Conservation (phyloP, 2,888 invertebrate species). For the Marronus borbonicus region DNA sequence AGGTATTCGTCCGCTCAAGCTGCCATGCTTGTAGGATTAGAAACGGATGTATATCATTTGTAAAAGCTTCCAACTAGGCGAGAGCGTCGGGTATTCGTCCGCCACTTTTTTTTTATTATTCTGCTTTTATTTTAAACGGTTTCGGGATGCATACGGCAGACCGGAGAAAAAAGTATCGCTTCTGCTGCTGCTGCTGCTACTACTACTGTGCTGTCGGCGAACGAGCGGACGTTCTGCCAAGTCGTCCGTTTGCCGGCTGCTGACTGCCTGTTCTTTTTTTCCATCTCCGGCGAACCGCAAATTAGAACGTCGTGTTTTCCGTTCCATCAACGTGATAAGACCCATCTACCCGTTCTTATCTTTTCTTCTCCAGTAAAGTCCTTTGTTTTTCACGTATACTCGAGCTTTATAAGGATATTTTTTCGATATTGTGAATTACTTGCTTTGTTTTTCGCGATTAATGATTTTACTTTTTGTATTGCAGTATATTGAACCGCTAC, state of each 20-base stretch:
- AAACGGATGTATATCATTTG: constrained; percentile 41
- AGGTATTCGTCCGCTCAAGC: neutral
- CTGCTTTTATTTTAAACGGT: constrained; percentile 38
- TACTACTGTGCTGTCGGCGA: constrained; percentile 23
- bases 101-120: constrained; percentile 40
- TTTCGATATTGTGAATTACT: constrained; percentile 8
- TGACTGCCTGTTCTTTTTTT: constrained; percentile 46
- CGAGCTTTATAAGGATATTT: constrained; percentile 6
- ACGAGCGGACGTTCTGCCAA: constrained; percentile 46
- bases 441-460: neutral
- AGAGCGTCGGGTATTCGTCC: constrained; percentile 32
- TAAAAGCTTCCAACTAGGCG: constrained; percentile 40
- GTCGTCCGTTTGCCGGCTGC: constrained; percentile 44
- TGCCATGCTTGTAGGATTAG: constrained; percentile 21
- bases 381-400: constrained; percentile 30
- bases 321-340: constrained; percentile 46
- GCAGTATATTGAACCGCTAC: too few species aligned
- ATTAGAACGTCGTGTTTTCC: constrained; percentile 47
- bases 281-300: constrained; percentile 47
- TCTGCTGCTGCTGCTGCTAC: constrained; percentile 5
- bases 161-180: constrained; percentile 32
- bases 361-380: constrained; percentile 33
- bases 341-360: constrained; percentile 42
- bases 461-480: too few species aligned
- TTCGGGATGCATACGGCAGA: constrained; percentile 40